A percentile compares a stretch with the other conserved stretches of the same genome.
phyloP scores from a whole-genome alignment of 2,888 invertebrate genomes.

The Dasysyrphus albostriatus region DNA sequence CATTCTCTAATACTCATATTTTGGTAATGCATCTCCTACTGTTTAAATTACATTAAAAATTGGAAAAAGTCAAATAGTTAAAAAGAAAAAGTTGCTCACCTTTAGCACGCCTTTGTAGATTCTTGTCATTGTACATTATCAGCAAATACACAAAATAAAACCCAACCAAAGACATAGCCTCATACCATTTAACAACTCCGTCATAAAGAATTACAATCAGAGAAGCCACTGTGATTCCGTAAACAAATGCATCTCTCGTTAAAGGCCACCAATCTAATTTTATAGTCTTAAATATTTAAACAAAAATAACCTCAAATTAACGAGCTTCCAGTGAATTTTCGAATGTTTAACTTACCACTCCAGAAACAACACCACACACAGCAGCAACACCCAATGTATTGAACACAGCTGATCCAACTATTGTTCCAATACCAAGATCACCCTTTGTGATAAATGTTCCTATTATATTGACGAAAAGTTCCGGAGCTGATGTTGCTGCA shows the following conservation, averaged over 20 bases:
- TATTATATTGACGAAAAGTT: slow-evolving; percentile 94
- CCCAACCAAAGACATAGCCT: slow-evolving; percentile 90
- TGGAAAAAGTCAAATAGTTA: background rate
- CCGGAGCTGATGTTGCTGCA: slow-evolving; percentile 95
- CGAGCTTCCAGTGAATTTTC: background rate
- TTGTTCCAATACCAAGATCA: slow-evolving; percentile 93
- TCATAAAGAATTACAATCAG: slow-evolving; percentile 93
- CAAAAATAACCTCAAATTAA: slow-evolving; percentile 1
- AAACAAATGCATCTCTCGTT: slow-evolving; percentile 91
- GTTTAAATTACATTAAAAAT: too few species aligned
- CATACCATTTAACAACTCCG: slow-evolving; percentile 93
- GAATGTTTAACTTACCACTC: slow-evolving; percentile 85
- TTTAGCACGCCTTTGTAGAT: slow-evolving; percentile 25
- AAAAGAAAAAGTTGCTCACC: slow-evolving; percentile 20
- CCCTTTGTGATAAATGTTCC: slow-evolving; percentile 94
- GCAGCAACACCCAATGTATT: slow-evolving; percentile 93
- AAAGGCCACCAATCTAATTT: slow-evolving; percentile 94
- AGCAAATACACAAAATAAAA: slow-evolving; percentile 83
- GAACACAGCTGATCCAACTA: slow-evolving; percentile 93
- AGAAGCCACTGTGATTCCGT: slow-evolving; percentile 91
- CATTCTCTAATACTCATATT: too few species aligned
- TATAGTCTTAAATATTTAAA: slow-evolving; percentile 86
- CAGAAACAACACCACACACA: slow-evolving; percentile 91
- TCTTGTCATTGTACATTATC: slow-evolving; percentile 56
- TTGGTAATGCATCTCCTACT: too few species aligned